Evolutionary conservation across 2,797 vertebrate genomes (phyloP), one percentile per base, ranked within the genome.

Genomic region (Valencia hispanica): DNA sequence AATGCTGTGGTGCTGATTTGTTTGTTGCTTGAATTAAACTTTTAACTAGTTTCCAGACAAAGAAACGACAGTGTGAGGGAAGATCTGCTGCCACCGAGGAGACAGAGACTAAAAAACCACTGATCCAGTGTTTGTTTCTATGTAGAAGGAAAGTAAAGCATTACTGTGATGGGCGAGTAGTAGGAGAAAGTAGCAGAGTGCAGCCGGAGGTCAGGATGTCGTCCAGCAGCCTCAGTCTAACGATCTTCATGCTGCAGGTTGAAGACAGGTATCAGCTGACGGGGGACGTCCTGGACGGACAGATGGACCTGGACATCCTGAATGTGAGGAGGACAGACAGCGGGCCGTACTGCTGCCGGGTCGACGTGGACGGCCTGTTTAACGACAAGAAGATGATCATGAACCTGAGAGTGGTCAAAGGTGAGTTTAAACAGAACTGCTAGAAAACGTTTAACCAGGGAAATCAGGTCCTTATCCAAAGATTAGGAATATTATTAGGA

Each of bases 371-470:
- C 32, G 95, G 95, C 3, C 84, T 94, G 87, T 96, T 96, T 77
- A 96, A 96, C 25, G 95, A 96, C 91, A 94, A 95, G 87, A 96
- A 95, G 78, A 77, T 94, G 45, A 89, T 93, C 78, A 94, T 95
- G 90, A 95, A 94, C 70, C 84, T 96, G 79, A 88, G 86, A n/a
- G 95, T 96, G 50, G 84, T 93, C 55, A 94, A 88, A 95, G 94
- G 95, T 92, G 91, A 72, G 53, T 57, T 57, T 53, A 25, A 53
- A 53, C 51, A 53, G 51, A 53, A 53, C 51, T 53, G 51, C 22
- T 8, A n/a, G 14, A 9, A 53, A 53, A n/a, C 51, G 8, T 25
- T n/a, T n/a, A 10, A 10, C 51, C 9, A 53, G 50, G 50, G 22
- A 51, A 25, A 53, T n/a, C 47, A 71, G n/a, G n/a, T n/a, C n/a